Evolutionary conservation across 2,888 invertebrate species (phyloP).

Genomic region (Lepidocyrtinus sp.): DNA sequence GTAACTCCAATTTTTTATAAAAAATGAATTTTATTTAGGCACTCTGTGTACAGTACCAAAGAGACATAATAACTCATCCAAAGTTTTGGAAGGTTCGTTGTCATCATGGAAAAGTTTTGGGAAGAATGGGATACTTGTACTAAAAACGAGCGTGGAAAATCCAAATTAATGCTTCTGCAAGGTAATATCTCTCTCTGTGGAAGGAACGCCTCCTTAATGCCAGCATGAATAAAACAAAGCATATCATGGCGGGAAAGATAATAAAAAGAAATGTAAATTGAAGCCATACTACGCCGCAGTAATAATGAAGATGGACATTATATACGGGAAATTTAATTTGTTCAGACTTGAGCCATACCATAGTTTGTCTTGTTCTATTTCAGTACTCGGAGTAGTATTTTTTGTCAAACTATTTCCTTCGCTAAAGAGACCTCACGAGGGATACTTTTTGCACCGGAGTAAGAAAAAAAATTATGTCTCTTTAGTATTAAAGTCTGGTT

Average conservation of each 20-base stretch:
- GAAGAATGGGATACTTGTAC: too few species aligned
- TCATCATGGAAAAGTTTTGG: too few species aligned
- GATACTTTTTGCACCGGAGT: too few species aligned
- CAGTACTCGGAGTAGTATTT: neutral
- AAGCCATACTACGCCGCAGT: neutral
- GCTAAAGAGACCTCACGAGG: neutral
- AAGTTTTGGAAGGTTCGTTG: too few species aligned
- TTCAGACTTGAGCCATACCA: constrained; percentile 3
- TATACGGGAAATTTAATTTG: constrained; percentile 17
- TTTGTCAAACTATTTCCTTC: constrained; percentile 17
- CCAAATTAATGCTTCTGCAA: neutral
- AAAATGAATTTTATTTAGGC: too few species aligned
- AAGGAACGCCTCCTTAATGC: neutral
- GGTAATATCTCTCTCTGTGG: neutral
- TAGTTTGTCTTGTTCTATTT: constrained; percentile 2
- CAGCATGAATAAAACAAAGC: constrained; percentile 6
- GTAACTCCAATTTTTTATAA: too few species aligned
- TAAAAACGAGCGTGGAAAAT: too few species aligned
- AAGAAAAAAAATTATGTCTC: constrained; percentile 3
- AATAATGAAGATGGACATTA: constrained; percentile 49
- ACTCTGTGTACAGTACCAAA: too few species aligned
- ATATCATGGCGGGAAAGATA: neutral
- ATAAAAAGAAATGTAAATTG: constrained; percentile 14
- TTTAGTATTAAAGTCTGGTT: neutral
- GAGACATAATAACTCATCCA: too few species aligned